Evolutionary conservation across 2,888 invertebrate species (phyloP).

Genomic region (Caenorhabditis sp.): DNA sequence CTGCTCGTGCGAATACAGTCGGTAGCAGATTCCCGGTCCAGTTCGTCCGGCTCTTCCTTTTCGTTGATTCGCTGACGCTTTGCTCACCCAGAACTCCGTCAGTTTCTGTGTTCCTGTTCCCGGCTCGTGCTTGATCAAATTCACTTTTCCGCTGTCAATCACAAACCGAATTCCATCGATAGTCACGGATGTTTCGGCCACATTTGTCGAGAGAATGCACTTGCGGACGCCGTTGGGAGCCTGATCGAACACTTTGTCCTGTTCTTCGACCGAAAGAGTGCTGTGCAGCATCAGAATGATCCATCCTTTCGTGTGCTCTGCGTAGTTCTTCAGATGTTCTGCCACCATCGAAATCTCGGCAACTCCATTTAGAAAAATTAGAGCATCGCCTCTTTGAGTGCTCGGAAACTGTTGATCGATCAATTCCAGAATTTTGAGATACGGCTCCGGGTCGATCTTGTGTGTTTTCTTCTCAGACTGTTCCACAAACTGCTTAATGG

Average conservation of each 20-base stretch:
- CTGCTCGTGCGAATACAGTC: conserved; percentile 82
- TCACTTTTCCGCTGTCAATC: conserved; percentile 91
- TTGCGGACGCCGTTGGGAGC: conserved; percentile 94
- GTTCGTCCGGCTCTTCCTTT: conserved; percentile 84
- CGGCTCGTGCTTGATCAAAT: conserved; percentile 93
- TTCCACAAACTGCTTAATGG: conserved; percentile 81
- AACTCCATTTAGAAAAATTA: conserved; percentile 91
- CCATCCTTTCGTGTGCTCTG: conserved; percentile 88
- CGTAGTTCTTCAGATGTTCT: conserved; percentile 84
- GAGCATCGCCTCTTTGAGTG: conserved; percentile 91
- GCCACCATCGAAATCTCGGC: conserved; percentile 78
- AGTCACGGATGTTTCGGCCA: conserved; percentile 98
- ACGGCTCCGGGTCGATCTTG: conserved; percentile 93
- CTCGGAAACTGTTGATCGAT: conserved; percentile 91
- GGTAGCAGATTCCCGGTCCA: conserved; percentile 94
- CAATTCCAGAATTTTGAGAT: conserved; percentile 90
- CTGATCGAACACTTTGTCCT: conserved; percentile 96
- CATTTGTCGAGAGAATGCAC: conserved; percentile 97
- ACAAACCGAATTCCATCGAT: conserved; percentile 98
- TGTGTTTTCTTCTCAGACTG: conserved; percentile 82
- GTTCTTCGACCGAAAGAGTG: conserved; percentile 91
- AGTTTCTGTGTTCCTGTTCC: conserved; percentile 88
- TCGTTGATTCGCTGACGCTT: conserved; percentile 95
- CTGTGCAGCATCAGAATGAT: conserved; percentile 92
- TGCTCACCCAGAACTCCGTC: conserved; percentile 93